phyloP scores from a whole-genome alignment of 2,888 invertebrate species.

The Stenodema calcarata region DNA sequence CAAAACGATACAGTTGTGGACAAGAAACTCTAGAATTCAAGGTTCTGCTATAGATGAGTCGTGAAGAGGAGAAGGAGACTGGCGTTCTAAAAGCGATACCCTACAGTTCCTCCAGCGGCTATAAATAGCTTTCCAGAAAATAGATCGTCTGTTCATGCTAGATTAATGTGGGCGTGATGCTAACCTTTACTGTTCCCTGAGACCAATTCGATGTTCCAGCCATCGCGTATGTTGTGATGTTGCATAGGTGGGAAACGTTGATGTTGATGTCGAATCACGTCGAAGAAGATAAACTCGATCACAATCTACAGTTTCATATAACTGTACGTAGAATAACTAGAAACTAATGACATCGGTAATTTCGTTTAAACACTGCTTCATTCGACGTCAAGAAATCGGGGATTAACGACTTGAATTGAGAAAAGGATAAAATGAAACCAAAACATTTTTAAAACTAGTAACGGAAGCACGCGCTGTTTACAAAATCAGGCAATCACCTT shows the following conservation, averaged over 20 bases:
- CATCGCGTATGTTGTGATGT: neutral
- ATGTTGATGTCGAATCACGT: neutral
- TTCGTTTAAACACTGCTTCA: too few relatives aligned
- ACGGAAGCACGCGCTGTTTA: too few relatives aligned
- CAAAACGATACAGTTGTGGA: neutral
- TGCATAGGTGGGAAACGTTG: neutral
- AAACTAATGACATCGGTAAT: too few relatives aligned
- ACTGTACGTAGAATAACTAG: neutral
- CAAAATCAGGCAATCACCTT: too few relatives aligned
- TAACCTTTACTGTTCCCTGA: neutral
- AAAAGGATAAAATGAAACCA: too few relatives aligned
- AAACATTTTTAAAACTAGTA: too few relatives aligned
- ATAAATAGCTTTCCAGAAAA: constrained; percentile 28
- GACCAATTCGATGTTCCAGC: neutral
- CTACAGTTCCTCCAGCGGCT: neutral
- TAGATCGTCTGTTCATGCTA: neutral
- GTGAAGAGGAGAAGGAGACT: neutral
- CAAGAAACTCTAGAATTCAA: neutral
- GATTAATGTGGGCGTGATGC: neutral
- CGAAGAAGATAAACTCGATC: neutral
- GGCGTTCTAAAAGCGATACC: neutral
- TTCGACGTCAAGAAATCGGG: too few relatives aligned
- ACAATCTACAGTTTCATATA: neutral
- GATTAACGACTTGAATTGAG: too few relatives aligned
- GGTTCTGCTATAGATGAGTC: neutral